Conservation (phyloP, 1,140 invertebrate genomes). For the Zaprionus camerounensis region DNA sequence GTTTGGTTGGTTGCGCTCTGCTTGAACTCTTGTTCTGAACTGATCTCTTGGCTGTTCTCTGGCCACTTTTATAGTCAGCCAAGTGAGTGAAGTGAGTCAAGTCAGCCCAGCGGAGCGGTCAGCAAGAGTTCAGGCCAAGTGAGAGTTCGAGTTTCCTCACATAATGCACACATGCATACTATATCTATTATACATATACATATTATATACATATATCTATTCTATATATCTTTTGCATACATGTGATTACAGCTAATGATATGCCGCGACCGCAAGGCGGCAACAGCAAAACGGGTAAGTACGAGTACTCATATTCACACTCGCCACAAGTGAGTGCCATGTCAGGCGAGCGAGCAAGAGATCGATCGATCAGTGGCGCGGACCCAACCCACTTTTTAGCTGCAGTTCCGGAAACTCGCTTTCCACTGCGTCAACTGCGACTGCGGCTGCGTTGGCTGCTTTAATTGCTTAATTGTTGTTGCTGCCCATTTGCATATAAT, state of each 20-base stretch:
- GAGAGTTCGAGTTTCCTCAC: constrained; percentile 71
- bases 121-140: constrained; percentile 64
- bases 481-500: constrained; percentile 43
- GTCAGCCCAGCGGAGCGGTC: constrained; percentile 25
- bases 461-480: constrained; percentile 78
- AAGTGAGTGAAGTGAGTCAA: constrained; percentile 22
- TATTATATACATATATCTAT: constrained; percentile 27
- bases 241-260: constrained; percentile 69
- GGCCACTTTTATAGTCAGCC: constrained; percentile 66
- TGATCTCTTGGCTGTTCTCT: constrained; percentile 57
- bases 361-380: constrained; percentile 33
- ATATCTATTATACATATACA: constrained; percentile 24
- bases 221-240: constrained; percentile 60
- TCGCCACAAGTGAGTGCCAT: constrained; percentile 9
- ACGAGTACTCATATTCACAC: constrained; percentile 25
- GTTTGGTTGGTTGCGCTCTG: constrained; percentile 53
- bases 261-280: constrained; percentile 34
- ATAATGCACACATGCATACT: constrained; percentile 20
- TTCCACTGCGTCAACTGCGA: constrained; percentile 60
- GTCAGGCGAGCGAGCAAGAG: constrained; percentile 14
- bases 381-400: constrained; percentile 76
- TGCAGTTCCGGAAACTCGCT: constrained; percentile 76
- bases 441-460: constrained; percentile 9
- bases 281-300: neutral
- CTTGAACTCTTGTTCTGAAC: constrained; percentile 81